Base-by-base conservation (phyloP, 2,113 vertebrate genomes). In the Neopipo cinnamomea region DNA sequence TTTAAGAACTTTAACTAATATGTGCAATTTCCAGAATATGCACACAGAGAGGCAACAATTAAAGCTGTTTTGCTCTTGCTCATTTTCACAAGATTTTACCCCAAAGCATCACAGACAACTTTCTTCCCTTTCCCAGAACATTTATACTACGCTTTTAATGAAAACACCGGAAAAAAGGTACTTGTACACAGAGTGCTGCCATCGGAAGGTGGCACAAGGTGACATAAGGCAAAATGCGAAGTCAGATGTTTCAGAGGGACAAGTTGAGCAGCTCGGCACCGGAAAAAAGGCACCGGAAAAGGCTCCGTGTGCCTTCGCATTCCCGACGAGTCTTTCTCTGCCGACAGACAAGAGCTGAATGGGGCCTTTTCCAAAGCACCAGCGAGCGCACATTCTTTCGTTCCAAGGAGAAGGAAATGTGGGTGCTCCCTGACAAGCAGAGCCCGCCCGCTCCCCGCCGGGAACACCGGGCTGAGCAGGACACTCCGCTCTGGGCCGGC, bases 301-400 rank as follows among this genome's bases (percentile, higher is more conserved):
- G 37, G 22, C 81, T 62, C 30, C 5, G 55, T 1, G 55, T 0
- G 6, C 11, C 1, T 19, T 47, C 56, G 3, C 14, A 28, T 4
- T 11, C 10, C 4, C 1, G 5, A 2, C 1, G 8, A 35, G 37
- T 2, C 47, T 9, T n/a, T 16, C 50, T 12, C 37, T 1, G 75
- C 10, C 1, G 5, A 2, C 1, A 10, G 15, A 6, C 2, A 6
- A 3, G 1, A 4, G 41, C 6, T 2, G 4, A 25, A 19, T 18
- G 12, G 22, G 9, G 2, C 6, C 14, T 12, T 25, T 27, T 11
- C 2, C 53, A 3, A 53, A 23, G 1, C 37, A 1, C 0, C 47
- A 1, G 41, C 0, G 33, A 19, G 23, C 0, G 8, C 25, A 4
- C 49, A 1, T 19, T 3, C 4, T 24, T 2, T 35, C 0, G 8